Percentiles rank a stretch among this genome's conserved stretches.
These are phyloP conservation scores for Corythoichthys intestinalis DNA, from an alignment of 2,113 vertebrate species.

Conservation along the genomic window DNA sequence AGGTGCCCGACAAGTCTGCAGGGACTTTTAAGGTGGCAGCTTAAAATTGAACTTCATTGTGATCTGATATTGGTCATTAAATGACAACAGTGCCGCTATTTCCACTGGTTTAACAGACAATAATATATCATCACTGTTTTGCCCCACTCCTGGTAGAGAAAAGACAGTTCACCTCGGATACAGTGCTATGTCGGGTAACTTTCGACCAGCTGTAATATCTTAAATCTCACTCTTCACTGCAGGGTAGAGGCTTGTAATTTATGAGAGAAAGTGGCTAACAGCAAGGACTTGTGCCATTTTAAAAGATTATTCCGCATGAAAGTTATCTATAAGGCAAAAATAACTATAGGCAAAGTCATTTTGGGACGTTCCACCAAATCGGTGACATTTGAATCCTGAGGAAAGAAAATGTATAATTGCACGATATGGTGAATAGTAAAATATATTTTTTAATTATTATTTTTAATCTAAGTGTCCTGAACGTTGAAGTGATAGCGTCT, in stretches of 20 bases:
- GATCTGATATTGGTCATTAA: background rate
- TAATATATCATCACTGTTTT: background rate
- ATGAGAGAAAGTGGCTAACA: slow-evolving; percentile 23
- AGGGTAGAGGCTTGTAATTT: slow-evolving; percentile 31
- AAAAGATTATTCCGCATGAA: slow-evolving; percentile 37
- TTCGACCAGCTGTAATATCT: background rate
- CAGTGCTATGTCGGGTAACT: slow-evolving; percentile 1
- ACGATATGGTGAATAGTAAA: background rate
- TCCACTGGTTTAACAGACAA: background rate
- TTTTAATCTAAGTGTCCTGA: too few species aligned
- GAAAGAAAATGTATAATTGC: background rate
- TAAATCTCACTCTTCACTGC: background rate
- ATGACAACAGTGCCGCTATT: background rate
- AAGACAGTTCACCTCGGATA: background rate
- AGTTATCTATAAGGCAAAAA: slow-evolving; percentile 40
- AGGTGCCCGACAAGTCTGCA: too few species aligned
- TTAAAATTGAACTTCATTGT: too few species aligned
- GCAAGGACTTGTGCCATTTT: slow-evolving; percentile 34
- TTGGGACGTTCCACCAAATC: background rate
- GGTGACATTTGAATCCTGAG: background rate
- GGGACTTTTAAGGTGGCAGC: too few species aligned
- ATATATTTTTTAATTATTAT: too few species aligned
- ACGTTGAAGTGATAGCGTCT: too few species aligned
- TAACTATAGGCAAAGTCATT: slow-evolving; percentile 50
- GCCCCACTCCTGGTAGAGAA: background rate